Evolutionary conservation across 2,113 vertebrate species (phyloP).

Genomic region (Corydoras maculifer): DNA sequence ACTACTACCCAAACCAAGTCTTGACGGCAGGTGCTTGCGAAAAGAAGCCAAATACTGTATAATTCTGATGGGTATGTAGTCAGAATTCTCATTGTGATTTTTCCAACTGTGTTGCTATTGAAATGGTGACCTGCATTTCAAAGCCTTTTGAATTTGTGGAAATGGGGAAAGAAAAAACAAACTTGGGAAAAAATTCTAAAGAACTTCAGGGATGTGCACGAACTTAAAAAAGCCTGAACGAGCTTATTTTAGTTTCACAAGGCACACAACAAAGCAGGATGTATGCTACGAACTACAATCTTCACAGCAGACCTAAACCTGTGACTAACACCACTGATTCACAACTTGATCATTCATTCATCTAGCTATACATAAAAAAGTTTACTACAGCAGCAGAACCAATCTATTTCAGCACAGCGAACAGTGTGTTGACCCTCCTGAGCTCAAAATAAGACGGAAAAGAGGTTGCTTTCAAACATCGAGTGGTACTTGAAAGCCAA

Average conservation of each 20-base stretch:
- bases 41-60: constrained; percentile 22
- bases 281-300: constrained; percentile 61
- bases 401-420: constrained; percentile 62
- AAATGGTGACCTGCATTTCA: constrained; percentile 46
- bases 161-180: too few species aligned
- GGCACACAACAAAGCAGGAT: constrained; percentile 76
- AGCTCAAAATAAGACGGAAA: constrained; percentile 55
- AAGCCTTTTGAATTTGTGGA: background rate
- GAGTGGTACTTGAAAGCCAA: constrained; percentile 16
- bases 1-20: constrained; percentile 33
- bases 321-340: constrained; percentile 37
- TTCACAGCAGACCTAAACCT: constrained; percentile 40
- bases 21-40: constrained; percentile 28
- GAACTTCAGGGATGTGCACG: background rate
- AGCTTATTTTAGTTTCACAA: constrained; percentile 74
- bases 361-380: constrained; percentile 24
- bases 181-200: too few species aligned
- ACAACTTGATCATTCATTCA: constrained; percentile 1
- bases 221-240: constrained; percentile 14
- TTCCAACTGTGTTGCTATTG: constrained; percentile 29
- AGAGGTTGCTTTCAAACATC: constrained; percentile 30
- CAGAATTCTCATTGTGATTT: constrained; percentile 18
- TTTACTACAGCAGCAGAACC: constrained; percentile 78
- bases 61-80: constrained; percentile 16
- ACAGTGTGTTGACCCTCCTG: constrained; percentile 85